Conservation (phyloP, 2,113 vertebrate species). For the Albula glossodonta region DNA sequence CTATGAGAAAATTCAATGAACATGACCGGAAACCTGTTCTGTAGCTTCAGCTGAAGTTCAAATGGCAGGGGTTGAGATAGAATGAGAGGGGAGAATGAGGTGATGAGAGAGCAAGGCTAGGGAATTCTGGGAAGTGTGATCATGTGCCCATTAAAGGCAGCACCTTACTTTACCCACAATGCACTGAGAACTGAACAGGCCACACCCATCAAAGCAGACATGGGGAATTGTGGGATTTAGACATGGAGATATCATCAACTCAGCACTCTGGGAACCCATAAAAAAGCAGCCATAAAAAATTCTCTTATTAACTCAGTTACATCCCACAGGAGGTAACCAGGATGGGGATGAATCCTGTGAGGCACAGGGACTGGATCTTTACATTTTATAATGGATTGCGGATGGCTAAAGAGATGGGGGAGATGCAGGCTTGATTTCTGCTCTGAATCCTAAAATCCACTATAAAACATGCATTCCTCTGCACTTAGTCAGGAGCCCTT, state of each 20-base stretch:
- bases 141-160: background rate
- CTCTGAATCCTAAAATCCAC: background rate
- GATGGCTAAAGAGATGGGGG: background rate
- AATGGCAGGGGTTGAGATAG: background rate
- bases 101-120: background rate
- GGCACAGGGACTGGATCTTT: background rate
- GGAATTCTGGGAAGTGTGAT: background rate
- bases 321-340: background rate
- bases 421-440: background rate
- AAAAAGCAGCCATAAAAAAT: background rate
- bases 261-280: background rate
- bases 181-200: background rate
- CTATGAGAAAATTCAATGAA: background rate
- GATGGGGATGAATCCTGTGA: background rate
- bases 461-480: background rate
- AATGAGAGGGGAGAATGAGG: background rate
- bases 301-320: background rate
- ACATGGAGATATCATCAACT: background rate
- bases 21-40: background rate
- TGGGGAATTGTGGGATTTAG: background rate
- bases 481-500: background rate
- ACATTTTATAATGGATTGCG: background rate
- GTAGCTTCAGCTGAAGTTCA: background rate
- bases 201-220: background rate
- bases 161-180: background rate